Conservation (phyloP, 2,888 invertebrate genomes). For the Cantharis rufa region DNA sequence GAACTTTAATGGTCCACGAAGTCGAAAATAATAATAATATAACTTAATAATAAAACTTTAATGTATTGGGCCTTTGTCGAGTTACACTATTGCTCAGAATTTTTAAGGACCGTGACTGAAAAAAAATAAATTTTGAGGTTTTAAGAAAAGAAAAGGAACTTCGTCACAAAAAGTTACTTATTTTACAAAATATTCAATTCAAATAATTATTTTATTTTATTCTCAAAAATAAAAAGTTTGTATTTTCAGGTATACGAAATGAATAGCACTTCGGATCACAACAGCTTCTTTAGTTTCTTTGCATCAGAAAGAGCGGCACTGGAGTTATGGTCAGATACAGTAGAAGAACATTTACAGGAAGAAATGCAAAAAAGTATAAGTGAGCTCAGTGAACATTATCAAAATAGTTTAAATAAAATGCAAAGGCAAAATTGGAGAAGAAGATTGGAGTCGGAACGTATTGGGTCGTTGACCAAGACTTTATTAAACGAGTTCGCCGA, state of each 20-base stretch:
- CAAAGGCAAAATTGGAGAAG: slow-evolving; percentile 58
- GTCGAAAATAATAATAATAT: too few relatives aligned
- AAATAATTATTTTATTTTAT: too few relatives aligned
- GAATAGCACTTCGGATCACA: slow-evolving; percentile 57
- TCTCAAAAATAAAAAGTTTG: background rate
- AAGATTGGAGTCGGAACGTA: slow-evolving; percentile 57
- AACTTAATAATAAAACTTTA: too few relatives aligned
- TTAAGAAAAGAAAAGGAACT: too few relatives aligned
- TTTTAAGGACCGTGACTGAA: too few relatives aligned
- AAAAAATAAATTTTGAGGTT: too few relatives aligned
- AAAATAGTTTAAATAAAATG: slow-evolving; percentile 65
- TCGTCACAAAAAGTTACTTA: too few relatives aligned
- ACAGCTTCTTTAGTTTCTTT: slow-evolving; percentile 65
- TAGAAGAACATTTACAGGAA: slow-evolving; percentile 70
- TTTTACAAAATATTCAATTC: too few relatives aligned
- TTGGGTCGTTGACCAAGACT: slow-evolving; percentile 56
- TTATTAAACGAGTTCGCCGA: slow-evolving; percentile 70
- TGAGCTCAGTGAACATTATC: slow-evolving; percentile 70
- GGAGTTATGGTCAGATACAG: slow-evolving; percentile 76
- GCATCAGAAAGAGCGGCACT: slow-evolving; percentile 70
- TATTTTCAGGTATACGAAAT: slow-evolving; percentile 65
- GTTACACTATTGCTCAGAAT: too few relatives aligned
- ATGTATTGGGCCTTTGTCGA: too few relatives aligned
- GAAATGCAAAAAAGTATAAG: slow-evolving; percentile 74
- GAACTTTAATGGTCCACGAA: too few relatives aligned